A percentile compares a stretch with the other conserved stretches of the same genome.
Evolutionary conservation across 2,797 vertebrate species (phyloP).

Genomic region (Pipistrellus nathusii): DNA sequence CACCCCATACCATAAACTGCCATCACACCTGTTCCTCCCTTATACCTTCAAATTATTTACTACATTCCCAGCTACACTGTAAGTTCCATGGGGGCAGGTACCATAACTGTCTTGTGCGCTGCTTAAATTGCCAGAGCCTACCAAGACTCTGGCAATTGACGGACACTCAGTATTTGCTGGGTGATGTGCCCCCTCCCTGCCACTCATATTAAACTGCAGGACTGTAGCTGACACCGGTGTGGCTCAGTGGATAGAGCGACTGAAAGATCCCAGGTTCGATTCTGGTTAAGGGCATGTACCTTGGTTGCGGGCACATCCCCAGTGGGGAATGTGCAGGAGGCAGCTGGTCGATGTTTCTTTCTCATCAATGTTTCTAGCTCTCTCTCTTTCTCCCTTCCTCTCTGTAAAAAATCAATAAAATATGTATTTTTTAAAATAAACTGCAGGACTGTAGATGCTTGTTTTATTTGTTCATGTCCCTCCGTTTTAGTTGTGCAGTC

Average conservation of each 20-base stretch:
- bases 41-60: constrained; percentile 19
- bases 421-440: background rate
- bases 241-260: too few relatives aligned
- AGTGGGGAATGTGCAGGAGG: too few relatives aligned
- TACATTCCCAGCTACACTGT: background rate
- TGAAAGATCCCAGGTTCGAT: too few relatives aligned
- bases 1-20: background rate
- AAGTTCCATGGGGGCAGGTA: background rate
- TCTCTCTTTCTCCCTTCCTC: too few relatives aligned
- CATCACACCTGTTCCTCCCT: background rate
- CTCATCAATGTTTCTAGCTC: too few relatives aligned
- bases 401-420: too few relatives aligned
- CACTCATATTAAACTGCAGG: background rate
- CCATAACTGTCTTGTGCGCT: background rate
- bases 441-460: constrained; percentile 26
- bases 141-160: background rate
- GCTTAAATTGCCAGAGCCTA: background rate
- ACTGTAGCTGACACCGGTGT: too few relatives aligned
- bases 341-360: too few relatives aligned
- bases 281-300: too few relatives aligned
- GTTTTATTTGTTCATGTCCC: background rate
- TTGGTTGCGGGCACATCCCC: too few relatives aligned
- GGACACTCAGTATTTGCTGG: background rate
- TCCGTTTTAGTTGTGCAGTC: background rate
- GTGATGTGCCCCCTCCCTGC: background rate